These are phyloP conservation scores for Labeo catla DNA, from an alignment of 2,113 vertebrate genomes.

Conservation along the genomic window DNA sequence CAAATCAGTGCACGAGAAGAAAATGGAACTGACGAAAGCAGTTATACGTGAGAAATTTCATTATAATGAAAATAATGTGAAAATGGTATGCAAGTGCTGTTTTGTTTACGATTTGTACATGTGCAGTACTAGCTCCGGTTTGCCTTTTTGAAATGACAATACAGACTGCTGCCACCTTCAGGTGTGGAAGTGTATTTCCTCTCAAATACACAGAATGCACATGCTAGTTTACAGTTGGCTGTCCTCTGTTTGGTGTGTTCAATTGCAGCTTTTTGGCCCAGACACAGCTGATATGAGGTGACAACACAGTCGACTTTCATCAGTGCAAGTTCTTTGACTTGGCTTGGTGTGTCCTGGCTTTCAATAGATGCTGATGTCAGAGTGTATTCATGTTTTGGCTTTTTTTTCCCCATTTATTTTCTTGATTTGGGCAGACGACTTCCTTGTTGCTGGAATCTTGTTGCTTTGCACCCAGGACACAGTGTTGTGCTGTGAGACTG, in stretches of 20 bases:
- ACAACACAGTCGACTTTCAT: not conserved
- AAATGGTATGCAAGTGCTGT: too few species aligned
- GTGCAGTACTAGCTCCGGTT: too few species aligned
- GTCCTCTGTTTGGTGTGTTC: not conserved
- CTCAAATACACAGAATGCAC: too few species aligned
- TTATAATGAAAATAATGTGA: too few species aligned
- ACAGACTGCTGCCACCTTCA: too few species aligned
- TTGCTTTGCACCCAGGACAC: not conserved
- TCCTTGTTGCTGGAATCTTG: not conserved
- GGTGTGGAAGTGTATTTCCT: too few species aligned
- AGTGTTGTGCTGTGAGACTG: not conserved
- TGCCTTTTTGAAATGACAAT: too few species aligned
- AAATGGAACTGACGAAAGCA: too few species aligned
- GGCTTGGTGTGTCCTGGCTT: not conserved
- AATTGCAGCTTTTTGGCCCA: not conserved
- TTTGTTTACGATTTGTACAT: too few species aligned
- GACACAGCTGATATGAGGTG: not conserved
- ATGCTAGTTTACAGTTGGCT: not conserved
- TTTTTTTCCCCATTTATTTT: not conserved
- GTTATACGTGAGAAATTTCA: too few species aligned
- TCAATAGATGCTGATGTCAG: not conserved
- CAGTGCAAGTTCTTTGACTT: not conserved
- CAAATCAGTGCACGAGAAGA: too few species aligned
- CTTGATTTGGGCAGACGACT: too few species aligned
- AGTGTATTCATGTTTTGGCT: not conserved